Base-by-base conservation (phyloP, 2,113 vertebrate genomes). In the Catharus minimus region DNA sequence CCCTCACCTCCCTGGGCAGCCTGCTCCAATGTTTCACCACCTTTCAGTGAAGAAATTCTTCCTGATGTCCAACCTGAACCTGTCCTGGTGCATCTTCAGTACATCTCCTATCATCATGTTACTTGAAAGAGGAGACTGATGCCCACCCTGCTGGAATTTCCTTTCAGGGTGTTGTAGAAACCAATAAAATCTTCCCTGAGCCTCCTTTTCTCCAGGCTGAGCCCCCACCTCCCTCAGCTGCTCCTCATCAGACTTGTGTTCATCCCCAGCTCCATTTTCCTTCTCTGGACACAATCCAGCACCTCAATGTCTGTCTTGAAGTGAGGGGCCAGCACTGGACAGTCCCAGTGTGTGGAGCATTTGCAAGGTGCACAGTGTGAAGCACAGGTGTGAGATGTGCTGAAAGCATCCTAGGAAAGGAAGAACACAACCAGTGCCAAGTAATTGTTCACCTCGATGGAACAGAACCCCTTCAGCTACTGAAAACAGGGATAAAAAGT, bases 361-460 rank as follows among this genome's bases (percentile, higher is more conserved):
- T 76, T 75, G 12, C 33, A 57, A 68, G 15, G 15, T 28, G 30
- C 38, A 28, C 32, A 24, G 6, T 30, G 8, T 38, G n/a, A 24
- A 72, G 5, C 3, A 24, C n/a, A 65, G 7, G 11, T 30, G 23
- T 11, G 14, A 36, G 27, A 44, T 0, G 0, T 30, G 13, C 46
- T 62, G 50, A 78, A 80, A 61, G 28, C 10, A 17, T 26, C 41
- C n/a, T 28, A 56, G 67, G 58, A 89, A 66, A 61, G 20, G 21
- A 28, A 28, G 30, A 76, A 55, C 13, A 67, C 13, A 30, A 28
- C 10, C 0, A 1, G 1, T 39, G 61, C 8, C 13, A 16, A 72
- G 16, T 17, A 53, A 18, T 17, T 2, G 0, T 27, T 78, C 38
- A 46, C 24, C 9, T 7, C 23, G 27, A 15, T 49, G 23, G 44